Evolutionary conservation across 2,113 vertebrate genomes (phyloP).

Genomic region (Montifringilla adamsi): DNA sequence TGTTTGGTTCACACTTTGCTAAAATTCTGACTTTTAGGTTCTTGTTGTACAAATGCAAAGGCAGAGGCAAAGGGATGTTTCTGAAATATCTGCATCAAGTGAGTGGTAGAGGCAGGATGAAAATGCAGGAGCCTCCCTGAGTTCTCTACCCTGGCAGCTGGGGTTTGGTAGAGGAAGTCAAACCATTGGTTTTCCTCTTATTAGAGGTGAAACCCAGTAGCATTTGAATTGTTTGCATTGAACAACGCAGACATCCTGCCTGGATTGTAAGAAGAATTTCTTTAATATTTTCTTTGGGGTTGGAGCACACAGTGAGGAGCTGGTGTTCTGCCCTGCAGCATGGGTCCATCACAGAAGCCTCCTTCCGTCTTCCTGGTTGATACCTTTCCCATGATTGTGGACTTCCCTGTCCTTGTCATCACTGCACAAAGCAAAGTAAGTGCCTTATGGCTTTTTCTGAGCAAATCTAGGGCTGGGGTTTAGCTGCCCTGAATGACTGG

Average conservation of each 20-base stretch:
- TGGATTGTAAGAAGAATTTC: background rate
- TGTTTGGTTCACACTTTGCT: background rate
- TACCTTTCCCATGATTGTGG: accelerated
- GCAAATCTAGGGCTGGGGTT: background rate
- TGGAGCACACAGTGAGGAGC: background rate
- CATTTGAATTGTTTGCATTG: background rate
- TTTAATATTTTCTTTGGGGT: background rate
- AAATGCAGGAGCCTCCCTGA: background rate
- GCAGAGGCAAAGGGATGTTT: background rate
- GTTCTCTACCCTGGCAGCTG: background rate
- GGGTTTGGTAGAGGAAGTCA: background rate
- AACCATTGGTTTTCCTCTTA: background rate
- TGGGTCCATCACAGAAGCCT: background rate
- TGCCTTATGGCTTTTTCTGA: background rate
- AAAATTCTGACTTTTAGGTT: background rate
- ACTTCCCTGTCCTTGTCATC: background rate
- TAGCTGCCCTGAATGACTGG: background rate
- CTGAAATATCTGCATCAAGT: background rate
- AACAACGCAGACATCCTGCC: background rate
- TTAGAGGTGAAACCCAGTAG: background rate
- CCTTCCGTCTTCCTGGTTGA: accelerated
- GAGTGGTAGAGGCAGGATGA: background rate
- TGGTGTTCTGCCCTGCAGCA: background rate
- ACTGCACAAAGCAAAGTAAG: background rate
- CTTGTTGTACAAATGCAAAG: background rate